These are phyloP conservation scores for Baccha elongata DNA, from an alignment of 2,888 invertebrate species.

Conservation along the genomic window DNA sequence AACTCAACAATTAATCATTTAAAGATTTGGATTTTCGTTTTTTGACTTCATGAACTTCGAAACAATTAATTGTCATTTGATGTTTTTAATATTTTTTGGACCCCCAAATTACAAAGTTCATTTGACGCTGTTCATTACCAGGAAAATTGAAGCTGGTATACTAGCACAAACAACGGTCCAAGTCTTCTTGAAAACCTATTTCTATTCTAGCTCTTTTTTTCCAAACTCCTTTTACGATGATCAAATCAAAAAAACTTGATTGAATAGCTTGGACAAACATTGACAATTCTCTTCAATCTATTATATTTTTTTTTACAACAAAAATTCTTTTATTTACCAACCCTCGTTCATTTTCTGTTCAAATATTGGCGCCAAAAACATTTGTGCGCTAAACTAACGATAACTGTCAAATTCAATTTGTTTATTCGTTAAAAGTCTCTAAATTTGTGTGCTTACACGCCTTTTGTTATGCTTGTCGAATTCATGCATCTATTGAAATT, in stretches of 20 bases:
- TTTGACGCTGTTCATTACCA: no score
- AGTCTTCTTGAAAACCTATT: no score
- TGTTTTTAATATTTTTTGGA: no score
- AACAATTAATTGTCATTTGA: no score
- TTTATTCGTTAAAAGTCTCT: conserved; percentile 30
- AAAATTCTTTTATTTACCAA: conserved; percentile 11
- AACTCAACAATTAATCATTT: no score
- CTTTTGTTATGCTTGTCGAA: conserved; percentile 40
- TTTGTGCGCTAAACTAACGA: conserved; percentile 39
- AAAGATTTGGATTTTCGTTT: no score
- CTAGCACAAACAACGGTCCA: no score
- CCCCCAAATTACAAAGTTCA: no score
- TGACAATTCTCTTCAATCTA: not conserved
- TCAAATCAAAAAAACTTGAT: not conserved
- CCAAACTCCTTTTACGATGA: not conserved
- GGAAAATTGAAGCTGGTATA: no score
- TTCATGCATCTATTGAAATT: conserved; percentile 47
- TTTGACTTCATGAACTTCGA: no score
- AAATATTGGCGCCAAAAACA: conserved; percentile 68
- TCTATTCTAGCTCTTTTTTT: no score
- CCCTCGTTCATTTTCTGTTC: conserved; percentile 12
- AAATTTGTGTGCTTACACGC: conserved; percentile 53
- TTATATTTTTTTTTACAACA: not conserved
- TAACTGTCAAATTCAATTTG: conserved; percentile 63
- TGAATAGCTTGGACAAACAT: conserved; percentile 3